Evolutionary conservation across 2,797 vertebrate genomes (phyloP).

Genomic region (Clarias fuscus): DNA sequence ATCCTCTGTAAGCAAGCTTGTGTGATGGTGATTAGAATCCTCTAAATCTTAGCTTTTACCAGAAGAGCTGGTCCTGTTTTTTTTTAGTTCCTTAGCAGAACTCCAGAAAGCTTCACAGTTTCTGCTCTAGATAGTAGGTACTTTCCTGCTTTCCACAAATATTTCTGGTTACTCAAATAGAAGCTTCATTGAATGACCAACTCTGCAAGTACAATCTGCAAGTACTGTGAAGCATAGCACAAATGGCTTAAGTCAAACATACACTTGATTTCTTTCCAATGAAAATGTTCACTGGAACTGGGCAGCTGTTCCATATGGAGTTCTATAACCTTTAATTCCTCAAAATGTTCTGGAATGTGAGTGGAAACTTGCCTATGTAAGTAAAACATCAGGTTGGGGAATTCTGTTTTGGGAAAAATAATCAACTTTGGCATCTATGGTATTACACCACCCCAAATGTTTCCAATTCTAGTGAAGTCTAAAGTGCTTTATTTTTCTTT

Average conservation of each 20-base stretch:
- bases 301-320: background rate
- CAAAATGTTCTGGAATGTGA: background rate
- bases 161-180: background rate
- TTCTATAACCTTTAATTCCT: background rate
- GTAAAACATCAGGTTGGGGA: background rate
- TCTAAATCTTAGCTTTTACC: background rate
- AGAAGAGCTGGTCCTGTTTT: background rate
- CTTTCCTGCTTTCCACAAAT: background rate
- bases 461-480: background rate
- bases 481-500: background rate
- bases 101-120: background rate
- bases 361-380: conserved; percentile 4
- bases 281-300: background rate
- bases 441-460: background rate
- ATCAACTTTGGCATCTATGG: background rate
- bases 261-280: background rate
- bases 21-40: background rate
- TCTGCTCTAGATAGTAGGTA: background rate
- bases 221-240: background rate
- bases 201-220: background rate
- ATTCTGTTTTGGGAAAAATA: background rate
- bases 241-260: conserved; percentile 3
- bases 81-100: background rate
- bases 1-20: background rate
- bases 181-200: background rate